phyloP scores from a whole-genome alignment of 2,113 vertebrate species.

The Merops nubicus region DNA sequence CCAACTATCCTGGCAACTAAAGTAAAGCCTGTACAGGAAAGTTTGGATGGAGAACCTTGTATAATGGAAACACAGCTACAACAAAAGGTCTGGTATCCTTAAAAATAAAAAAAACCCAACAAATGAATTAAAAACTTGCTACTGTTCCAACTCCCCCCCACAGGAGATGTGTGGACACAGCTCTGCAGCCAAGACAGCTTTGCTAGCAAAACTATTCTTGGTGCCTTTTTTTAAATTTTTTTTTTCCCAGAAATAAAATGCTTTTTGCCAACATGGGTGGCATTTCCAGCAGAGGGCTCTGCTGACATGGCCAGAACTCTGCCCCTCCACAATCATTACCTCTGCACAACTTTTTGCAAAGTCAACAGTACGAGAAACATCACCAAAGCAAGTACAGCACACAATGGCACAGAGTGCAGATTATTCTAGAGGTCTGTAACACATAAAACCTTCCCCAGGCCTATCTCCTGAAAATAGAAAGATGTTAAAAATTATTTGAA shows the following conservation, averaged over 20 bases:
- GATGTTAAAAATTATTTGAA: not conserved
- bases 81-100: not conserved
- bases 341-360: constrained; percentile 5
- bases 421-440: not conserved
- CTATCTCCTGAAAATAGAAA: not conserved
- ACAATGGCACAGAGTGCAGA: not conserved
- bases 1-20: not conserved
- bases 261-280: not conserved
- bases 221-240: not conserved
- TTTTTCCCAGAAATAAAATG: not conserved
- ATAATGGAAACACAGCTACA: not conserved
- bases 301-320: not conserved
- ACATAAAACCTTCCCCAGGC: not conserved
- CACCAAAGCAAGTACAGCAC: not conserved
- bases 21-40: not conserved
- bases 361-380: not conserved
- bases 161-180: not conserved
- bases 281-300: constrained; percentile 62
- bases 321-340: not conserved
- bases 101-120: not conserved
- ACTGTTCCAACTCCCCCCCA: not conserved
- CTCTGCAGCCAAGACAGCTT: not conserved
- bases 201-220: not conserved
- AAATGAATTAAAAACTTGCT: not conserved
- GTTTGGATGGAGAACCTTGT: not conserved